Evolutionary conservation across 2,888 invertebrate genomes (phyloP).

Genomic region (Rhyacophila evoluta): DNA sequence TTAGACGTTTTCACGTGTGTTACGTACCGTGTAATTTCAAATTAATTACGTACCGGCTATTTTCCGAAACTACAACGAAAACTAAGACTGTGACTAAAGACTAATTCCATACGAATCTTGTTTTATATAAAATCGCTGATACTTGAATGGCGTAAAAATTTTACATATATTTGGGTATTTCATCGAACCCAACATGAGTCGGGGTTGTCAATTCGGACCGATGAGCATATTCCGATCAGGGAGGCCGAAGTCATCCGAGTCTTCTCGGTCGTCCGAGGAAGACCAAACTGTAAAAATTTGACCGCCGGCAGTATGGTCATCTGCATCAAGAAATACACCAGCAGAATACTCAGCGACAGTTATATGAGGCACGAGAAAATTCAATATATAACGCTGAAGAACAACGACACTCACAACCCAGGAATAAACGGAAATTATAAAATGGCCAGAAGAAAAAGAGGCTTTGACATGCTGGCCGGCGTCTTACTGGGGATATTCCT

Average conservation of each 20-base stretch:
- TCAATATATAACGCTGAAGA: constrained; percentile 35
- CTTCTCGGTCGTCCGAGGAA: constrained; percentile 20
- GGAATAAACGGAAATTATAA: constrained; percentile 39
- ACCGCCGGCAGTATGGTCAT: constrained; percentile 40
- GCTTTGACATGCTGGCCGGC: constrained; percentile 70
- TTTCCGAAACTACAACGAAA: too few relatives aligned
- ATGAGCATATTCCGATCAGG: constrained; percentile 13
- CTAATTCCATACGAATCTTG: too few relatives aligned
- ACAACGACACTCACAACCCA: constrained; percentile 28
- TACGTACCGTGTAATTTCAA: too few relatives aligned
- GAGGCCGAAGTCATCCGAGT: not conserved
- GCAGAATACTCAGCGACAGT: constrained; percentile 29
- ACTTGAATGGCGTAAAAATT: not conserved
- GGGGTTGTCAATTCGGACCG: not conserved
- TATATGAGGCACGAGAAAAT: constrained; percentile 29
- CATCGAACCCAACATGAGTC: constrained; percentile 7
- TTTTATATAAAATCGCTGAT: too few relatives aligned
- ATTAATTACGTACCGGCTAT: too few relatives aligned
- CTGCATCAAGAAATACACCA: constrained; percentile 29
- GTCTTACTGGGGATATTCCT: constrained; percentile 71
- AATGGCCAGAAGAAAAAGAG: constrained; percentile 69
- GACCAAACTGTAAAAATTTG: constrained; percentile 1
- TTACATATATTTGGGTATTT: not conserved
- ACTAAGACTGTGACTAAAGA: too few relatives aligned
- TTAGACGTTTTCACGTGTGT: too few relatives aligned